Base-by-base conservation (phyloP, 2,113 vertebrate species). In the Tyrannus savana region DNA sequence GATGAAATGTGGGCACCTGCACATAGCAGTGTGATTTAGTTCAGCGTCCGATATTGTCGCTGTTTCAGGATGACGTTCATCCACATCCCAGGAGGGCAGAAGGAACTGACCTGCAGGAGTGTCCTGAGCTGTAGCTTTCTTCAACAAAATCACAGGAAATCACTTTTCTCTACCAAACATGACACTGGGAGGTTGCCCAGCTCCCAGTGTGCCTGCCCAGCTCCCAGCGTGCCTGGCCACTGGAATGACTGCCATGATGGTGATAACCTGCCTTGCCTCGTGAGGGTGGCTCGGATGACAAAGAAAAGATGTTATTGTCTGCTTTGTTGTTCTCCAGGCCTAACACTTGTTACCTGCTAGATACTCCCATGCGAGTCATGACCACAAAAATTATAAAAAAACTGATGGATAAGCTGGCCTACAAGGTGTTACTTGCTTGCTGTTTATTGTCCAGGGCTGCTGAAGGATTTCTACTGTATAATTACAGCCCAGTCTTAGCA, bases 331-430 rank as follows among this genome's bases (percentile, higher is more conserved):
- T 91, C 35, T 82, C 53, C 78, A 49, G 71, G 52, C 22, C 44
- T 31, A 64, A 18, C 17, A 37, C 8, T 64, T 80, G 24, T 84
- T 89, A 58, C 62, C 71, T 91, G 52, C 69, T 55, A 47, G 52
- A 39, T 89, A 67, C 56, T 91, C 74, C 78, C 41, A 21, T 69
- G 27, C 82, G 87, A 93, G 58, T 91, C 84, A 82, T n/a, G 58
- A 76, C 71, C 62, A 44, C 66, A 68, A 68, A 72, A 78, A 68
- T 24, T 91, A 91, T 46, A n/a, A 89, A 74, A 67, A 89, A 49
- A 5, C 18, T 14, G 56, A 75, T 39, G 58, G 78, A 25, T 46
- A 94, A 56, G 19, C 62, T 89, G 83, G 30, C 30, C 56, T 74
- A 35, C 50, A 86, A 77, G 55, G 83, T 84, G 23, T 47, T 93